Evolutionary conservation across 2,797 vertebrate species (phyloP).

Genomic region (Pogonophryne albipinna): DNA sequence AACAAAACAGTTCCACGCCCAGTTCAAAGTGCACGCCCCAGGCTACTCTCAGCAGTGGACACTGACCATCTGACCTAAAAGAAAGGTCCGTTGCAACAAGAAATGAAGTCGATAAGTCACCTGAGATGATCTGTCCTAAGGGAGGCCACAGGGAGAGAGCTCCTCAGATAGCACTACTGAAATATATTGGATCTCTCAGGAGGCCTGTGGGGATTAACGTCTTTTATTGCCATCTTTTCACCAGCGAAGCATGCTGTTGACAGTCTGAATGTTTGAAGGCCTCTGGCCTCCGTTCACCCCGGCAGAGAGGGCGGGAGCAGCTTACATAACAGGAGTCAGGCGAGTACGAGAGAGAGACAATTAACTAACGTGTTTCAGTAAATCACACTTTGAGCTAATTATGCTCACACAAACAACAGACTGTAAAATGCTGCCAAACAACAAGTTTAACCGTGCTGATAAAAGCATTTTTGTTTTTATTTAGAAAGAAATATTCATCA

Average conservation of each 20-base stretch:
- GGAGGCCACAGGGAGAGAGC: slow-evolving; percentile 9
- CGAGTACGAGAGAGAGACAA: slow-evolving; percentile 42
- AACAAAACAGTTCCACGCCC: slow-evolving; percentile 8
- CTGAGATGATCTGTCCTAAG: neutral
- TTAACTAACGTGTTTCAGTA: neutral
- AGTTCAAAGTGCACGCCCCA: neutral
- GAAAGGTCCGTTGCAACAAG: slow-evolving; percentile 12
- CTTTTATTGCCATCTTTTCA: slow-evolving; percentile 56
- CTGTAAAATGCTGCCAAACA: neutral
- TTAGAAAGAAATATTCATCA: neutral
- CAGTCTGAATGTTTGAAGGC: slow-evolving; percentile 64
- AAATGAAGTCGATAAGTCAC: slow-evolving; percentile 19
- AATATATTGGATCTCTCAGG: slow-evolving; percentile 21
- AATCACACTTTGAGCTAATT: neutral
- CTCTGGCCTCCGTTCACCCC: slow-evolving; percentile 45
- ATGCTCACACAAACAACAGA: neutral
- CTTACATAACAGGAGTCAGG: slow-evolving; percentile 83
- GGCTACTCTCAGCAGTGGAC: slow-evolving; percentile 14
- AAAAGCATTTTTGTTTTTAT: neutral
- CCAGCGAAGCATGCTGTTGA: slow-evolving; percentile 62
- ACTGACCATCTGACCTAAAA: slow-evolving; percentile 1
- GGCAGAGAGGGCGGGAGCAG: slow-evolving; percentile 39
- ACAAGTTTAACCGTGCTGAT: neutral
- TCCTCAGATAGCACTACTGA: slow-evolving; percentile 25
- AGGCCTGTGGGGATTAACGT: slow-evolving; percentile 7